A percentile compares a stretch with the other conserved stretches of the same genome.
These are phyloP conservation scores for Nesoenas mayeri DNA, from an alignment of 2,113 vertebrate species.

Conservation along the genomic window DNA sequence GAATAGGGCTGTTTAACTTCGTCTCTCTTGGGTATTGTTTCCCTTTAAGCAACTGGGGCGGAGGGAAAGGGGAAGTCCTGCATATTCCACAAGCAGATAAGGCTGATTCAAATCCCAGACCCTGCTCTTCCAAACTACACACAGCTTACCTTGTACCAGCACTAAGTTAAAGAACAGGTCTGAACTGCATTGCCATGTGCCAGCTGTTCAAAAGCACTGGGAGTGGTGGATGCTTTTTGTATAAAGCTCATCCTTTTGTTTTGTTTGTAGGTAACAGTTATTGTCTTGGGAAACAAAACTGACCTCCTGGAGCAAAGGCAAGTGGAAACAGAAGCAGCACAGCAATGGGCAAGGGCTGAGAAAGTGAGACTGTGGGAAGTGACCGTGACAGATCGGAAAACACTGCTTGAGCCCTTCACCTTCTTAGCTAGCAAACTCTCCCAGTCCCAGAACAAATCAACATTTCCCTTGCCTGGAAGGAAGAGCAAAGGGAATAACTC, in stretches of 20 bases:
- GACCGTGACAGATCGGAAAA: constrained; percentile 85
- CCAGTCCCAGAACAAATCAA: constrained; percentile 91
- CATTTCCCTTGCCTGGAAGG: constrained; percentile 91
- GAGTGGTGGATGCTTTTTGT: background rate
- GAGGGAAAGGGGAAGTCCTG: background rate
- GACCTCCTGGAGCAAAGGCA: constrained; percentile 87
- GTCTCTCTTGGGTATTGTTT: background rate
- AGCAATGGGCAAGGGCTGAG: constrained; percentile 90
- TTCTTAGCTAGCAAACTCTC: constrained; percentile 90
- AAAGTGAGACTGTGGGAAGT: constrained; percentile 96
- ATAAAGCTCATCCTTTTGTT: background rate
- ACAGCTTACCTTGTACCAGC: background rate
- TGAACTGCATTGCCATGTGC: background rate
- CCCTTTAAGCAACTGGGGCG: background rate
- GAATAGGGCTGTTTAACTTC: background rate
- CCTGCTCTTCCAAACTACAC: background rate
- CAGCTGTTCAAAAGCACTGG: background rate
- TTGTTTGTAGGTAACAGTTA: constrained; percentile 82
- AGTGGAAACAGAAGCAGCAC: constrained; percentile 87
- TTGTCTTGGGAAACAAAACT: constrained; percentile 91
- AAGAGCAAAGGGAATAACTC: constrained; percentile 89
- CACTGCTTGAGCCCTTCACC: constrained; percentile 91
- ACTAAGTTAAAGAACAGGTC: background rate
- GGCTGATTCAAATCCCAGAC: background rate
- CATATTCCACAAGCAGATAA: background rate